Evolutionary conservation across 2,113 vertebrate species (phyloP).

Genomic region (Larimichthys crocea): DNA sequence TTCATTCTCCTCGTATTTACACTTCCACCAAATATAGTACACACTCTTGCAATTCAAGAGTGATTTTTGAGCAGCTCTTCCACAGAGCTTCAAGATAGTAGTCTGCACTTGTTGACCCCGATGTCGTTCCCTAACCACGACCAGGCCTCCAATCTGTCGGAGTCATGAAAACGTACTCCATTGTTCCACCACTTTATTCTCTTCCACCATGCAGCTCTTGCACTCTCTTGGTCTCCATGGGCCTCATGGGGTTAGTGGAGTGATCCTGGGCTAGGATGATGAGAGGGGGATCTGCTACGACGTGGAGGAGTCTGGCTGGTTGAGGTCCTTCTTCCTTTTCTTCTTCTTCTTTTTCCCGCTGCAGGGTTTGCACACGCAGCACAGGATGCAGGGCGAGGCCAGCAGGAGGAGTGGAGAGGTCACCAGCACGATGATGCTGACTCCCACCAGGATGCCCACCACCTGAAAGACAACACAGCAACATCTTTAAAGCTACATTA

Average conservation of each 20-base stretch:
- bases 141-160: neutral
- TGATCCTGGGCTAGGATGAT: slow-evolving; percentile 21
- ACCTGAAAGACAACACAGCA: slow-evolving; percentile 84
- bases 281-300: slow-evolving; percentile 55
- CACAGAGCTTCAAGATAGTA: neutral
- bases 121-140: neutral
- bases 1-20: slow-evolving; percentile 56
- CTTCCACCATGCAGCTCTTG: slow-evolving; percentile 17
- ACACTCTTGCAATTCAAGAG: slow-evolving; percentile 1
- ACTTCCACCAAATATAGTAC: slow-evolving; percentile 21
- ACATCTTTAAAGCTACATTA: slow-evolving; percentile 2
- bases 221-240: slow-evolving; percentile 17
- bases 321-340: slow-evolving; percentile 71
- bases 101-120: slow-evolving; percentile 7
- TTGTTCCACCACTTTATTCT: neutral
- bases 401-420: slow-evolving; percentile 94
- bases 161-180: slow-evolving; percentile 22
- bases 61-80: slow-evolving; percentile 18
- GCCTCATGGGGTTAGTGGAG: slow-evolving; percentile 1
- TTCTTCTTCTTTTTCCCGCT: slow-evolving; percentile 83
- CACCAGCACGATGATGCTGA: slow-evolving; percentile 93
- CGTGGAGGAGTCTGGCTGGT: slow-evolving; percentile 77
- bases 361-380: slow-evolving; percentile 94
- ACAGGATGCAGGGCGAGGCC: slow-evolving; percentile 96
- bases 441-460: slow-evolving; percentile 94